phyloP scores from a whole-genome alignment of 2,888 invertebrate genomes.

The Blastobasis adustella region DNA sequence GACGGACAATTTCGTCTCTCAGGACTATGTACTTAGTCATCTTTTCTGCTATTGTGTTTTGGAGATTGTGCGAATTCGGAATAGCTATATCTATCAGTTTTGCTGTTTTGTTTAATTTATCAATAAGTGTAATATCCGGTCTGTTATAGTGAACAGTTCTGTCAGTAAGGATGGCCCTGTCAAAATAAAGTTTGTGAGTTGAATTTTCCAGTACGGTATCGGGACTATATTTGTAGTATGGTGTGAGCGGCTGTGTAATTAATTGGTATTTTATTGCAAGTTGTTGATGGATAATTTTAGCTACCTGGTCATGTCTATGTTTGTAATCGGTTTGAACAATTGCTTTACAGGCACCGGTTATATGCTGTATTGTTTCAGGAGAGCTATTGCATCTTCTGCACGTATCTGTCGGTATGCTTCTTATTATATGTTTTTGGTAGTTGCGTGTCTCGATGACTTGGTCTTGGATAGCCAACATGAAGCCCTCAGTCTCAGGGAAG shows the following conservation, averaged over 20 bases:
- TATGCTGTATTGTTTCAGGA: slow-evolving; percentile 6
- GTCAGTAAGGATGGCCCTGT: slow-evolving; percentile 1
- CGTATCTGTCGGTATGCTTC: background rate
- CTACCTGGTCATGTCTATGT: slow-evolving; percentile 9
- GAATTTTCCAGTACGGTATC: slow-evolving; percentile 4
- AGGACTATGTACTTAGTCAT: slow-evolving; percentile 8
- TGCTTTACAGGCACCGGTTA: slow-evolving; percentile 7
- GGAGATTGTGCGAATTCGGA: slow-evolving; percentile 11
- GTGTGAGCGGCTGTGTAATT: background rate
- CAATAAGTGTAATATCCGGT: too few species aligned
- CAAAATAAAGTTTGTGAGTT: background rate
- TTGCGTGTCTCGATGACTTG: slow-evolving; percentile 12
- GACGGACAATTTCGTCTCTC: slow-evolving; percentile 1
- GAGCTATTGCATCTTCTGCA: slow-evolving; percentile 3
- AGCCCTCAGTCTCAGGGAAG: slow-evolving; percentile 7
- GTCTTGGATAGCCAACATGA: slow-evolving; percentile 9
- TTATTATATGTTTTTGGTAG: slow-evolving; percentile 1
- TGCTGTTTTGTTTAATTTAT: slow-evolving; percentile 9
- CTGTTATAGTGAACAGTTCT: slow-evolving; percentile 3
- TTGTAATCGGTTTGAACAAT: slow-evolving; percentile 7
- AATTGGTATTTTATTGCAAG: slow-evolving; percentile 4
- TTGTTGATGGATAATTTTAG: slow-evolving; percentile 9
- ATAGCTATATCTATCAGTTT: slow-evolving; percentile 10
- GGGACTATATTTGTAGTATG: slow-evolving; percentile 9
- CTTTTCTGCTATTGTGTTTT: slow-evolving; percentile 12